Base-by-base conservation (phyloP, 2,797 vertebrate species). In the Sebastes umbrosus region DNA sequence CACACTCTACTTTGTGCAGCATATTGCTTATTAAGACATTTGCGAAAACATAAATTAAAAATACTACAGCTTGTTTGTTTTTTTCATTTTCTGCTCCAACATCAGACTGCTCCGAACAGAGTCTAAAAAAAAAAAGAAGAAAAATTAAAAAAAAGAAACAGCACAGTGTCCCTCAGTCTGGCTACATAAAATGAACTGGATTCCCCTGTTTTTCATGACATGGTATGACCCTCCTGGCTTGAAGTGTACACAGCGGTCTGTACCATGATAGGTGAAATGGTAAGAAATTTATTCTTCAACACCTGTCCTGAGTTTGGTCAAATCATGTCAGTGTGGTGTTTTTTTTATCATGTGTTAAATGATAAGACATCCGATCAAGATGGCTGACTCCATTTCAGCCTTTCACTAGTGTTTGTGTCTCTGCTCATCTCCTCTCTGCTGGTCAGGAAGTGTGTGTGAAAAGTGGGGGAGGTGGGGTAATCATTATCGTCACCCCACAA, bases 11-110 rank as follows among this genome's bases (percentile, higher is more conserved):
- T 88, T 92, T 96, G 95, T 95, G 94, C 94, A 95, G 94, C 93
- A 95, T 95, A 95, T 96, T 95, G 94, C 95, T 95, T 92, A 84
- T 95, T 95, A 96, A 96, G 95, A 95, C 95, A 95, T 95, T 93
- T 95, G 93, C 93, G 86, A 95, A 95, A 94, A 93, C 89, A 94
- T 94, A 95, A 95, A 94, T 94, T 93, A 92, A 93, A 93, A 94
- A 96, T 89, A 94, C 94, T 95, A 96, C 94, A 82, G 65, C 81
- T 90, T 79, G 79, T 88, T 83, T 89, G 71, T 54, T 88, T 72
- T 20, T 63, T 74, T 29, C 31, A 63, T 86, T 87, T 88, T 87
- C 88, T 90, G 77, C 82, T 92, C 87, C 71, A 67, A 80, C 75
- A 77, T 86, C 79, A 76, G 88, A 88, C 85, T 87, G 92, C 70